A percentile compares a stretch with the other conserved stretches of the same genome.
These are phyloP conservation scores for Sebastes cheni DNA, from an alignment of 2,797 vertebrate species.

Conservation along the genomic window DNA sequence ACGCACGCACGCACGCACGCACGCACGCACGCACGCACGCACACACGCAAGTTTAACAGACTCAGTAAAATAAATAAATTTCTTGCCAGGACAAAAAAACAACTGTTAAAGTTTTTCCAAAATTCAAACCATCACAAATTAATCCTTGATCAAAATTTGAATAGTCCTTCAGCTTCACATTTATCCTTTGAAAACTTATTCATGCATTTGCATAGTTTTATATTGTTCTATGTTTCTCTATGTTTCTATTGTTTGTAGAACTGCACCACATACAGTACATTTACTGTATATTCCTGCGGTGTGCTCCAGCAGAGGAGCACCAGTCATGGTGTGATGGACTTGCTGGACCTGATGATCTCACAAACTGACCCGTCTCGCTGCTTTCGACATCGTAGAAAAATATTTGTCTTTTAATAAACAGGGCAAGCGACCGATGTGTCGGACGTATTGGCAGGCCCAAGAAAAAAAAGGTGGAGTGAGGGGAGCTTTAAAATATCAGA, in stretches of 20 bases:
- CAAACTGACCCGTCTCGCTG: conserved; percentile 17
- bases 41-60: not conserved
- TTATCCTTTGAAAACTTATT: not conserved
- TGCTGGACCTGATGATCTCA: conserved; percentile 42
- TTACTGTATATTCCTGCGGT: not conserved
- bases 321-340: conserved; percentile 27
- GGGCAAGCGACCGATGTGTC: not conserved
- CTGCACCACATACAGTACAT: not conserved
- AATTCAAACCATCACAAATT: not conserved
- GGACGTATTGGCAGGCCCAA: conserved; percentile 50
- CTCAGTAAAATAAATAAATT: not conserved
- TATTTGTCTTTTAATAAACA: conserved; percentile 77
- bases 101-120: not conserved
- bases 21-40: not conserved
- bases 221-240: not conserved
- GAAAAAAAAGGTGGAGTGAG: not conserved
- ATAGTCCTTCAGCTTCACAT: not conserved
- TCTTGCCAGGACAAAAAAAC: not conserved
- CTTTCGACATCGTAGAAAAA: conserved; percentile 76
- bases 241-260: not conserved
- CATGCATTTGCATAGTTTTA: not conserved
- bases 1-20: not conserved
- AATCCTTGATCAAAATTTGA: not conserved
- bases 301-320: not conserved
- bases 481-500: conserved; percentile 10